A percentile compares a stretch with the other conserved stretches of the same genome.
Conservation (phyloP, 1,140 invertebrate species). For the Macrotrachela quadricornifera region DNA sequence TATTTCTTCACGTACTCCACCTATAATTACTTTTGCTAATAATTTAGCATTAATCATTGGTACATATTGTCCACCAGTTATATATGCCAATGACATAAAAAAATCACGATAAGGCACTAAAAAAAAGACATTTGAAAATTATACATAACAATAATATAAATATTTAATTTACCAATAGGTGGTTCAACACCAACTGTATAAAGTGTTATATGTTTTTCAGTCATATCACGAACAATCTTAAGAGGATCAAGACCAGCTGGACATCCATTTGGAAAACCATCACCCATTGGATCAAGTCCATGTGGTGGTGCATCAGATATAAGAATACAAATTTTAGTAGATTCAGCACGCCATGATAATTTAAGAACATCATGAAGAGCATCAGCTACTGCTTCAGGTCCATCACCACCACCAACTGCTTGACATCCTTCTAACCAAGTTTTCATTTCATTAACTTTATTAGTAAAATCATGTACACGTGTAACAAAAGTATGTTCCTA, state of each 20-base stretch:
- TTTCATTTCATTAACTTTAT: constrained; percentile 15
- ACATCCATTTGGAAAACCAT: constrained; percentile 12
- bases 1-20: constrained; percentile 20
- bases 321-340: constrained; percentile 20
- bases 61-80: constrained; percentile 21
- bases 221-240: constrained; percentile 13
- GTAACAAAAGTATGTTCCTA: constrained; percentile 17
- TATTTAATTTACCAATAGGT: too few species aligned
- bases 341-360: constrained; percentile 15
- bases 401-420: constrained; percentile 18
- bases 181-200: constrained; percentile 20
- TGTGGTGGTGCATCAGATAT: constrained; percentile 22
- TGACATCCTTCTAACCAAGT: constrained; percentile 14
- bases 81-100: constrained; percentile 17
- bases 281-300: constrained; percentile 12
- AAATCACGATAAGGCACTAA: constrained; percentile 19
- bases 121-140: too few species aligned
- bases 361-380: constrained; percentile 17
- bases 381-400: constrained; percentile 20
- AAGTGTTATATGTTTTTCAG: constrained; percentile 17
- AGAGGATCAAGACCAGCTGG: constrained; percentile 17
- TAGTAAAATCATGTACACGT: constrained; percentile 18
- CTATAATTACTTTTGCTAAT: constrained; percentile 16
- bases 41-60: constrained; percentile 15
- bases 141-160: too few species aligned